Base-by-base conservation (phyloP, 2,888 invertebrate genomes). In the Nomada lathburiana region DNA sequence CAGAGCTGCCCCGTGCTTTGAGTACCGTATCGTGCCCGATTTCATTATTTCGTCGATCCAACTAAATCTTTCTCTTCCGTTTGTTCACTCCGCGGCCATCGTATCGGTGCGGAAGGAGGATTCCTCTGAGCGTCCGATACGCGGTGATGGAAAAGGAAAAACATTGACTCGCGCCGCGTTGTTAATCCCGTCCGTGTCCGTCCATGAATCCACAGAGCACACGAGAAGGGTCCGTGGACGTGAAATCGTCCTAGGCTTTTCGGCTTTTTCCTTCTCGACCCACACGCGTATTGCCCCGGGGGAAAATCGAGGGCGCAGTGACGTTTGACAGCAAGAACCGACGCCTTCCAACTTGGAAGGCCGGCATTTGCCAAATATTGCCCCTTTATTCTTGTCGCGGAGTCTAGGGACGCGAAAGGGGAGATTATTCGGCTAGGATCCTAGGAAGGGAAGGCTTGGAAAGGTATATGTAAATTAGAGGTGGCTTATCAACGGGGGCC, bases 391-490 rank as follows among this genome's bases (percentile, higher is more conserved):
- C 7, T 29, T 29, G 29, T 29, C 5, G 7, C 29, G 29, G 29
- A 7, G 36, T 20, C 2, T 55, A 9, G 55, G 23, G 47, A 26
- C 20, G 5, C 64, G 44, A 60, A 52, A 47, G 57, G 36, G 52
- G 36, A 60, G 62, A 42, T 18, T 9, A 20, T 50, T 29, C 44
- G 18, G 44, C 72, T 20, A 59, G 67, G 60, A 86, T 89, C 86
- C 86, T 79, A 36, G 36, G 29, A 29, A 29, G 29, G 29, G 29
- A 29, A 29, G 29, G 29, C 77, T 82, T 84, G 89, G 84, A 86
- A 87, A 87, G 80, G 88, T 88, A 89, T 89, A 26, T 26, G 26
- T 26, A 89, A 89, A 89, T 89, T 87, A 82, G 82, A 84, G 82
- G 81, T 70, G 80, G 80, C 87, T 89, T 87, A 88, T 88, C 89